These are phyloP conservation scores for Osmerus eperlanus DNA, from an alignment of 2,113 vertebrate species.

Conservation along the genomic window DNA sequence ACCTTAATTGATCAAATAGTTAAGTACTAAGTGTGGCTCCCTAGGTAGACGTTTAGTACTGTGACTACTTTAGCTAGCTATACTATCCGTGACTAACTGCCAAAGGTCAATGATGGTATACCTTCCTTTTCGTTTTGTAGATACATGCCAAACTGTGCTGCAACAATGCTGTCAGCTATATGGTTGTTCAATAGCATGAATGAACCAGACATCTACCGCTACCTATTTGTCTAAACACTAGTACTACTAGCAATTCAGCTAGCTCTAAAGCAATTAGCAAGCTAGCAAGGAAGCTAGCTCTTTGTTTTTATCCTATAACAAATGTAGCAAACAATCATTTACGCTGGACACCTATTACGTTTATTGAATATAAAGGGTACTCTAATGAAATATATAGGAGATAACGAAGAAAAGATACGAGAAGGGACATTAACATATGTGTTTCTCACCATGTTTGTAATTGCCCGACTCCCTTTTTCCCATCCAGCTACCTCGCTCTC, in stretches of 20 bases:
- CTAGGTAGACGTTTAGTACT: too few species aligned
- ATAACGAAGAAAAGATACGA: not conserved
- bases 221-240: too few species aligned
- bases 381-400: not conserved
- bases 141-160: too few species aligned
- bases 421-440: not conserved
- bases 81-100: too few species aligned
- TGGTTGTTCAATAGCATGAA: conserved; percentile 3
- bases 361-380: not conserved
- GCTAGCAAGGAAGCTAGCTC: conserved; percentile 49
- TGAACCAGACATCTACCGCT: not conserved
- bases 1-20: too few species aligned
- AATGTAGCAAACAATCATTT: not conserved
- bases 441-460: conserved; percentile 77
- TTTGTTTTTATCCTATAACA: conserved; percentile 30
- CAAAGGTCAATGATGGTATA: too few species aligned
- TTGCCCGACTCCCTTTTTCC: conserved; percentile 69
- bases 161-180: too few species aligned
- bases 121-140: too few species aligned
- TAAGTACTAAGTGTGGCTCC: too few species aligned
- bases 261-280: conserved; percentile 23
- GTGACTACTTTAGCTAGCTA: too few species aligned
- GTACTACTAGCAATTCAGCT: conserved; percentile 11
- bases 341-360: not conserved
- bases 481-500: conserved; percentile 69